Evolutionary conservation across 2,888 invertebrate species (phyloP), one percentile per base, ranked within the genome.

Genomic region (Campaea margaritaria): DNA sequence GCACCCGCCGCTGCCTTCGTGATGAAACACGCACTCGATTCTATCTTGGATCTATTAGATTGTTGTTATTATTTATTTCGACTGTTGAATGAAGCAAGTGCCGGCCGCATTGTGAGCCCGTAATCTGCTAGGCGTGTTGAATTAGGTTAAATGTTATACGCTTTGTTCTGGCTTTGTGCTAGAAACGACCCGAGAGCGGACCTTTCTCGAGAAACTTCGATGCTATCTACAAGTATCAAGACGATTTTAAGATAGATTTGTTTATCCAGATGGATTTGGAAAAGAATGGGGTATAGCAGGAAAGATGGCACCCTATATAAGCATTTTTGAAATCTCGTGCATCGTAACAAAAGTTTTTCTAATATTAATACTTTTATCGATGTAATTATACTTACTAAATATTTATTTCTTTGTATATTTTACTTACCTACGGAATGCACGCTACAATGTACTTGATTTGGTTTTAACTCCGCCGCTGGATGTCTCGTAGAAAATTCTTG

Each of bases 21-120:
- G 81, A 78, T 79, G 83, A 81, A 85, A 85, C 78, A 78, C 77
- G 79, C 78, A 75, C 79, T 65, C 75, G 85, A 83, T 84, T 73
- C 68, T 78, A 86, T 86, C 84, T 79, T 61, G 65, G 72, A 79
- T 78, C 76, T 83, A 76, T 83, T 76, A 77, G 79, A 78, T 79
- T 75, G 76, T 77, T 76, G 73, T 75, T 76, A 70, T 78, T 75
- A 74, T 79, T 78, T 77, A 75, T 74, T 78, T 75, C 71, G 70
- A 74, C 64, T 64, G 65, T 65, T 73, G 74, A 81, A 79, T 77
- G 75, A 72, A 73, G 70, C 72, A 75, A 73, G 75, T 74, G 68
- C 60, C 64, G 9, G 45, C 42, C 31, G 47, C 38, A 50, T 47
- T 50, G 60, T 55, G 45, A 27, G 45, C 45, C 41, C 41, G 43